phyloP scores from a whole-genome alignment of 2,797 vertebrate genomes.

The Knipowitschia caucasica region DNA sequence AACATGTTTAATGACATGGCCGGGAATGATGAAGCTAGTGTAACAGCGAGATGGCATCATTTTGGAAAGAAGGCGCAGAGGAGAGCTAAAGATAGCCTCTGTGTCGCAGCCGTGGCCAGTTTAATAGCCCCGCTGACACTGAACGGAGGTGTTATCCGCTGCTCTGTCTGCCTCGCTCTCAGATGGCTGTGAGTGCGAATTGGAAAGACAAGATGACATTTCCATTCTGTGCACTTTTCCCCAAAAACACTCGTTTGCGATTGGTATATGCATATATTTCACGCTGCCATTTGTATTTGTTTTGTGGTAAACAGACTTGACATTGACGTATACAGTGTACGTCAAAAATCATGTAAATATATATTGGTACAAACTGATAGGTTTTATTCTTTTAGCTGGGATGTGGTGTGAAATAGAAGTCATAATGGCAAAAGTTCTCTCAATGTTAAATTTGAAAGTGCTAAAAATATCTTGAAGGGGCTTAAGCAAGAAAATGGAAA shows the following conservation, averaged over 20 bases:
- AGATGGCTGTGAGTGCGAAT: constrained; percentile 31
- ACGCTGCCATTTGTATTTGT: constrained; percentile 1
- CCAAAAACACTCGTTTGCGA: constrained; percentile 7
- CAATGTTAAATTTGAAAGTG: too few relatives aligned
- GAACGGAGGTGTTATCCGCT: constrained; percentile 33
- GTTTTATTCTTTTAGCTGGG: too few relatives aligned
- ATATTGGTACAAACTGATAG: not conserved
- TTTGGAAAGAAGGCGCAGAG: constrained; percentile 3
- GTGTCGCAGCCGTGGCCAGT: constrained; percentile 30
- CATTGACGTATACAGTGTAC: not conserved
- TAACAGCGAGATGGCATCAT: not conserved
- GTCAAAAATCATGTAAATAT: not conserved
- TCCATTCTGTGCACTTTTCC: constrained; percentile 13
- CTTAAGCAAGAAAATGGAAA: too few relatives aligned
- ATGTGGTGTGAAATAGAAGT: not conserved
- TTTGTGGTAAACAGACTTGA: constrained; percentile 4
- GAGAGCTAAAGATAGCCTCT: constrained; percentile 39
- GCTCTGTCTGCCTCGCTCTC: constrained; percentile 19
- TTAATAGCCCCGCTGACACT: constrained; percentile 48
- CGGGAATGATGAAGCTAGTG: not conserved
- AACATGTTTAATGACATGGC: not conserved
- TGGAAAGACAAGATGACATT: constrained; percentile 45
- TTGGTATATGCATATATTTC: constrained; percentile 1
- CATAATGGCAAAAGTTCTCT: not conserved
- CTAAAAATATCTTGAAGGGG: too few relatives aligned